Percentiles rank a stretch among this genome's conserved stretches.
Evolutionary conservation across 92 coral and sea anemone genomes (phyloP).

Genomic region (Epizoanthus fatuus): DNA sequence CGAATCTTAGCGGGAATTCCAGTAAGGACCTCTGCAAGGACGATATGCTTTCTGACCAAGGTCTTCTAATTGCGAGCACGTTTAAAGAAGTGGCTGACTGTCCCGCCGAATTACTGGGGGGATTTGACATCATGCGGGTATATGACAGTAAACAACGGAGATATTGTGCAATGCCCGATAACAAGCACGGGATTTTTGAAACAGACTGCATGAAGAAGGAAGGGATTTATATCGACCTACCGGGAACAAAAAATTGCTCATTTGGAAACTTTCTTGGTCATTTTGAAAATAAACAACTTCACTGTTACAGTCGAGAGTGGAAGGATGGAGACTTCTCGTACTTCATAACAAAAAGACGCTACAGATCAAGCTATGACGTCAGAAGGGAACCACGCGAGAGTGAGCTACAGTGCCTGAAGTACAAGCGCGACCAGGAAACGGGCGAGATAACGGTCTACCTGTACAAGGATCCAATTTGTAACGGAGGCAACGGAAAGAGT

Average conservation of each 20-base stretch:
- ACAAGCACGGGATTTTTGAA: constrained; percentile 69
- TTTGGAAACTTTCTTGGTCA: constrained; percentile 33
- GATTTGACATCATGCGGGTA: constrained; percentile 66
- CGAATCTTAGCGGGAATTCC: constrained; percentile 26
- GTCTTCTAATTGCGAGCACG: constrained; percentile 61
- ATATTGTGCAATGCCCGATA: constrained; percentile 47
- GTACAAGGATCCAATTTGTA: constrained; percentile 69
- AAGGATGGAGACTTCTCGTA: constrained; percentile 59
- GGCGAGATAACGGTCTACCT: constrained; percentile 55
- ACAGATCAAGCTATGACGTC: constrained; percentile 51
- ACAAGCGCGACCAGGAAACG: constrained; percentile 10
- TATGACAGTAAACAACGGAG: constrained; percentile 57
- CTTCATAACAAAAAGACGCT: constrained; percentile 67
- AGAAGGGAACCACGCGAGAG: constrained; percentile 32
- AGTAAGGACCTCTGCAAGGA: constrained; percentile 47
- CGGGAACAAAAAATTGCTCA: constrained; percentile 54
- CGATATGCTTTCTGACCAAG: constrained; percentile 17
- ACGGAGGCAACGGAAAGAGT: constrained; percentile 5
- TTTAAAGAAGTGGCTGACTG: constrained; percentile 68
- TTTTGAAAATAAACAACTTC: constrained; percentile 43
- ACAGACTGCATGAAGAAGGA: constrained; percentile 81
- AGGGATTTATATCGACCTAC: constrained; percentile 68
- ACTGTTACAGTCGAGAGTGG: constrained; percentile 78
- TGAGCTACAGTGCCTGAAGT: constrained; percentile 64
- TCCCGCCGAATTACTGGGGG: constrained; percentile 70